These are phyloP conservation scores for Chloromyia formosa DNA, from an alignment of 2,888 invertebrate genomes.

Conservation along the genomic window DNA sequence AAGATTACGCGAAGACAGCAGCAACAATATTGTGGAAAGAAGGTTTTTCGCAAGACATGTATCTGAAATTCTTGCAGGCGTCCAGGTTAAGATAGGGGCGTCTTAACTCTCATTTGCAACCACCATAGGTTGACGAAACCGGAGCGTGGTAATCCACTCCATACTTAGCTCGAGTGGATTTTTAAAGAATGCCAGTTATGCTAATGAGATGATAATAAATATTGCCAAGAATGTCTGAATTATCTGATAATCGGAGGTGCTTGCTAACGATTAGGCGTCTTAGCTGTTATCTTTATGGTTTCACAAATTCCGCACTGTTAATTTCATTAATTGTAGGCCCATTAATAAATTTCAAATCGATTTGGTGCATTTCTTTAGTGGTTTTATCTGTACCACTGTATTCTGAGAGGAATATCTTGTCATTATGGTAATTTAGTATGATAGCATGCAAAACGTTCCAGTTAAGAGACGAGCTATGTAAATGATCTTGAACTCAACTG, in stretches of 20 bases:
- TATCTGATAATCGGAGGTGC: conserved; percentile 47
- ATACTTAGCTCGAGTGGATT: neutral
- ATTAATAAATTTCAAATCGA: conserved; percentile 39
- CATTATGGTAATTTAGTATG: neutral
- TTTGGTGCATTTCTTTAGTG: conserved; percentile 11
- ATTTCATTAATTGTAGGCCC: conserved; percentile 47
- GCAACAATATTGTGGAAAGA: conserved; percentile 35
- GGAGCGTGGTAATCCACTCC: neutral
- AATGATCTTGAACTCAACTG: too few species aligned
- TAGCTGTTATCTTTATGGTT: conserved; percentile 49
- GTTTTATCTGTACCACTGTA: neutral
- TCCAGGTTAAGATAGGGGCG: conserved; percentile 3
- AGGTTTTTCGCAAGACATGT: conserved; percentile 38
- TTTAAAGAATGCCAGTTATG: conserved; percentile 46
- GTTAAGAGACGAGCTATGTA: too few species aligned
- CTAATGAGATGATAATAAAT: conserved; percentile 47
- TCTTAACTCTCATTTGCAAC: too few species aligned
- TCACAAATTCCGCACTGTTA: conserved; percentile 49
- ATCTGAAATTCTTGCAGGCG: conserved; percentile 28
- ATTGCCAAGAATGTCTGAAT: conserved; percentile 49
- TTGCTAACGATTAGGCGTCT: conserved; percentile 39
- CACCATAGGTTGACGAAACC: neutral
- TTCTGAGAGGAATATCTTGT: neutral
- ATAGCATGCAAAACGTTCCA: neutral
- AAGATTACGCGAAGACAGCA: conserved; percentile 34